phyloP scores from a whole-genome alignment of 2,113 vertebrate species.

The Rallus limicola region DNA sequence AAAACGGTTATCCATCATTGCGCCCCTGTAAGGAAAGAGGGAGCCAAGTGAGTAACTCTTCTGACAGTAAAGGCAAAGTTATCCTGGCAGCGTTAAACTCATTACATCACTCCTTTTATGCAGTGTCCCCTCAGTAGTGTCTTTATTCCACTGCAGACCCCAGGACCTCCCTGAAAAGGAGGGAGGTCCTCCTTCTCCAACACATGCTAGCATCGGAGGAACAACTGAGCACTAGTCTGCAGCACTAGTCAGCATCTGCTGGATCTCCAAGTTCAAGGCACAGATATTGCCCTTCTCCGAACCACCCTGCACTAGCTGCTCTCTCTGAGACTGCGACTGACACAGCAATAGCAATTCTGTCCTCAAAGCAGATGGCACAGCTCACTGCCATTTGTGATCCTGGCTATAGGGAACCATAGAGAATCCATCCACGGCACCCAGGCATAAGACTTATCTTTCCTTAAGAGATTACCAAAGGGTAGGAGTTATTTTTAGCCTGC shows the following conservation, averaged over 20 bases:
- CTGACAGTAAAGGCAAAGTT: neutral
- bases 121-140: neutral
- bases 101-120: accelerated
- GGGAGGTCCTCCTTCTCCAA: neutral
- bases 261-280: accelerated
- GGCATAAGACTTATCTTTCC: slow-evolving; percentile 55
- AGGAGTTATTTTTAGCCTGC: slow-evolving; percentile 49
- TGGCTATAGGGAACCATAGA: neutral
- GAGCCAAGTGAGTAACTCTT: neutral
- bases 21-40: neutral
- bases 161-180: no score
- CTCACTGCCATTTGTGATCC: neutral
- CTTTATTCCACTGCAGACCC: no score
- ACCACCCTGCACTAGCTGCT: neutral
- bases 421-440: neutral
- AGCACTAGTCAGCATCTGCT: neutral
- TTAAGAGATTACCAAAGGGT: slow-evolving; percentile 46
- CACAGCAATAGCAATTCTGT: neutral
- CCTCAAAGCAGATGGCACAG: neutral
- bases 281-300: neutral
- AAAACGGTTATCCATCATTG: slow-evolving; percentile 95
- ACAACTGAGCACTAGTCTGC: neutral
- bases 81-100: neutral
- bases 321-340: neutral
- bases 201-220: neutral